Percentiles rank a stretch among this genome's conserved stretches.
These are phyloP conservation scores for Brachyptera putata DNA, from an alignment of 2,888 invertebrate genomes.

Conservation along the genomic window DNA sequence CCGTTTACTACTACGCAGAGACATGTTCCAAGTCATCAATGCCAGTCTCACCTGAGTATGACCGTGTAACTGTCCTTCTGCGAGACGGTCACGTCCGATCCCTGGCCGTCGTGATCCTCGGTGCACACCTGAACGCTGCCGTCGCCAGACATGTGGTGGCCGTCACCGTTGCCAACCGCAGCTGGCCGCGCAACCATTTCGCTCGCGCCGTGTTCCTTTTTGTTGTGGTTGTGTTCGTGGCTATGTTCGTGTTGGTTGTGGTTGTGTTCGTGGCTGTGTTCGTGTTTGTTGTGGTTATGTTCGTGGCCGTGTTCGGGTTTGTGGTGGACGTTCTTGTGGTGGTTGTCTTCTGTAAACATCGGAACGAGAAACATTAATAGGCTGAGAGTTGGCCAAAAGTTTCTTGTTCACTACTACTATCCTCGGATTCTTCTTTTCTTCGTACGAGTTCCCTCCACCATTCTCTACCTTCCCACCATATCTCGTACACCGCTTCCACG, in stretches of 20 bases:
- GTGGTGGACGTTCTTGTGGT: conserved; percentile 8
- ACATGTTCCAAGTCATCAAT: no score
- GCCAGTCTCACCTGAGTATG: conserved; percentile 63
- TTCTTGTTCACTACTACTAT: no score
- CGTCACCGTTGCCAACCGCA: background rate
- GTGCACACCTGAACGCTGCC: conserved; percentile 1
- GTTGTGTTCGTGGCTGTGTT: conserved; percentile 40
- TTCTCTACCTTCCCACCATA: no score
- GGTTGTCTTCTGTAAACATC: conserved; percentile 13
- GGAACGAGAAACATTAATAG: no score
- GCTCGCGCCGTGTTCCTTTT: conserved; percentile 34
- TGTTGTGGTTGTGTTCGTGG: conserved; percentile 42
- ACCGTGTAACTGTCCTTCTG: conserved; percentile 65
- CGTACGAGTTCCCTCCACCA: no score
- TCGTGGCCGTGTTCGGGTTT: background rate
- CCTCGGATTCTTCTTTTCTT: no score
- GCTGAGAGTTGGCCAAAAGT: no score
- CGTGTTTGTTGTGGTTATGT: conserved; percentile 33
- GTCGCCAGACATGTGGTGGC: background rate
- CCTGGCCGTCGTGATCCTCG: background rate
- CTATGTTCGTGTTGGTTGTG: conserved; percentile 42
- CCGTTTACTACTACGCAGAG: no score
- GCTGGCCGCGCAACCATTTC: background rate
- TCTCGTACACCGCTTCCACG: no score
- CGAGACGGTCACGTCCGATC: background rate